Conservation (phyloP, 2,797 vertebrate species). For the Eptatretus atami region DNA sequence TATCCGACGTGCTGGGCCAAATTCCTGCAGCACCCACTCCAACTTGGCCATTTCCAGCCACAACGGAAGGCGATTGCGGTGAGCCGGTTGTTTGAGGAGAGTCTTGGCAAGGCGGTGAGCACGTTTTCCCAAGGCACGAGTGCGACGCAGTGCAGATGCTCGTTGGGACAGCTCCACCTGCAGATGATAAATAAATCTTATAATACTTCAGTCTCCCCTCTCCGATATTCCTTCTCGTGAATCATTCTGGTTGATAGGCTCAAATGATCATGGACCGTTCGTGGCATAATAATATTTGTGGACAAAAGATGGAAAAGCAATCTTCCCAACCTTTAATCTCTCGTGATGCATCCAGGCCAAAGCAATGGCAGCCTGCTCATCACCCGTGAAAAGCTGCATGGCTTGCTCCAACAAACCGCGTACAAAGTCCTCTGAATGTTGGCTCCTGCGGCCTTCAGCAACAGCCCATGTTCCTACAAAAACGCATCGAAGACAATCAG, state of each 20-base stretch:
- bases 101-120: slow-evolving; percentile 51
- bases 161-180: background rate
- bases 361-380: slow-evolving; percentile 24
- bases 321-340: slow-evolving; percentile 37
- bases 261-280: no score
- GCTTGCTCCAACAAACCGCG: slow-evolving; percentile 28
- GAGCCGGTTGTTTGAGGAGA: slow-evolving; percentile 62
- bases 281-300: no score
- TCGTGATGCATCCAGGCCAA: slow-evolving; percentile 46
- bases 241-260: no score
- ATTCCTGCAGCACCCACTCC: slow-evolving; percentile 62
- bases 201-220: no score
- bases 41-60: slow-evolving; percentile 59
- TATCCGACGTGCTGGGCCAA: slow-evolving; percentile 48
- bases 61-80: slow-evolving; percentile 31
- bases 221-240: no score
- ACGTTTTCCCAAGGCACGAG: slow-evolving; percentile 37
- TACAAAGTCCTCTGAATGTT: slow-evolving; percentile 42
- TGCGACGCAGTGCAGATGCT: background rate
- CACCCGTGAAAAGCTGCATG: slow-evolving; percentile 21
- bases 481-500: no score
- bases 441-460: slow-evolving; percentile 11
- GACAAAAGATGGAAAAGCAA: no score
- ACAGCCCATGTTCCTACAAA: no score
- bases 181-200: background rate